Evolutionary conservation across 2,888 invertebrate genomes (phyloP).

Genomic region (Andrena fulva): DNA sequence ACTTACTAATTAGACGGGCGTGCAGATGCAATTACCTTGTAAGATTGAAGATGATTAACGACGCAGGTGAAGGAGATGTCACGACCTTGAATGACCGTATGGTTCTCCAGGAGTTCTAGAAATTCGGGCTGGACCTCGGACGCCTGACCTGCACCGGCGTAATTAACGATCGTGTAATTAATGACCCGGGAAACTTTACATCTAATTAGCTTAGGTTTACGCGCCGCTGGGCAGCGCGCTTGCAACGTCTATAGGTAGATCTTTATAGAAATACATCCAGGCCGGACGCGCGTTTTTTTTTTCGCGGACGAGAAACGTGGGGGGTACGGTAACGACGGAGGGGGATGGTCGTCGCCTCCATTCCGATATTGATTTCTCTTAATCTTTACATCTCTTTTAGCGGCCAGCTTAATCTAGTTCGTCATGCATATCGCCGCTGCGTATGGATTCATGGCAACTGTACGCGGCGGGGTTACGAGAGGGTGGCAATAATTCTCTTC

Average conservation of each 20-base stretch:
- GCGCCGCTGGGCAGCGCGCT: not conserved
- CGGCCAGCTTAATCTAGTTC: slow-evolving; percentile 52
- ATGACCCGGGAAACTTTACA: slow-evolving; percentile 54
- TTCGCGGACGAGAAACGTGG: slow-evolving; percentile 1
- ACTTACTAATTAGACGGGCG: slow-evolving; percentile 65
- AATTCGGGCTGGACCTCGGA: slow-evolving; percentile 91
- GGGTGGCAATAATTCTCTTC: slow-evolving; percentile 52
- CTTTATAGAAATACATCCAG: not conserved
- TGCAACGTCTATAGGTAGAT: not conserved
- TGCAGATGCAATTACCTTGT: slow-evolving; percentile 88
- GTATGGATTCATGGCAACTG: slow-evolving; percentile 32
- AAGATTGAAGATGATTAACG: slow-evolving; percentile 94
- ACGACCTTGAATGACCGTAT: slow-evolving; percentile 94
- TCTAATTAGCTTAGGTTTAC: slow-evolving; percentile 44
- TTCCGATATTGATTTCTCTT: slow-evolving; percentile 49
- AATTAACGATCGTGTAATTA: slow-evolving; percentile 74
- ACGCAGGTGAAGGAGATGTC: slow-evolving; percentile 96
- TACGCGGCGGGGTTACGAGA: slow-evolving; percentile 36
- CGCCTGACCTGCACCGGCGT: slow-evolving; percentile 88
- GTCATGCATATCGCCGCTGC: slow-evolving; percentile 46
- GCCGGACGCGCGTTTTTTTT: slow-evolving; percentile 10
- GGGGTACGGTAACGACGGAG: no score
- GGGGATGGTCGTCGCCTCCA: not conserved
- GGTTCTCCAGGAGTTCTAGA: slow-evolving; percentile 93
- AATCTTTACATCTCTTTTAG: slow-evolving; percentile 51